Evolutionary conservation across 2,888 invertebrate species (phyloP), one percentile per base, ranked within the genome.

Genomic region (Beris morrisii): DNA sequence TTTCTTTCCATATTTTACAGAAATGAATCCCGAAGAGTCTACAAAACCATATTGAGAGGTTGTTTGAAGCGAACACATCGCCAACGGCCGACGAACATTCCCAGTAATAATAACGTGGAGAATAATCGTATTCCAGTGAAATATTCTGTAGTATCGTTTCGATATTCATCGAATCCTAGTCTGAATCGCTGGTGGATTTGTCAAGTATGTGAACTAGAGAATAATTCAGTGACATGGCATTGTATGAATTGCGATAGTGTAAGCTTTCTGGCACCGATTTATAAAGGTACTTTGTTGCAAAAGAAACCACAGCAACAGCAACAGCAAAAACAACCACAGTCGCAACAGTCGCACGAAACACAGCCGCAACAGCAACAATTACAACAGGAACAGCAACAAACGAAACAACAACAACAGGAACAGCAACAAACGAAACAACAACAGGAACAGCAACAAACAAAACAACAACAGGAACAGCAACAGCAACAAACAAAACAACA

Each of bases 211-310:
- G 76, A 77, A 65, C 74, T 79, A 55, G 77, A 78, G 70, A 81
- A 81, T 72, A 80, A 77, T 72, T 79, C 80, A n/a, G 81, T 81
- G 48, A 80, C 81, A 69, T 81, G 81, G 80, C 81, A 81, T 67
- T 81, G 81, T 72, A 74, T 81, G 53, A 80, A 80, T 70, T 81
- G 81, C 73, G 79, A 81, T 72, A 77, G 76, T 54, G 81, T 81
- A 53, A 81, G 81, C 72, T 77, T 78, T 72, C 73, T 81, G 70
- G 81, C 81, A 53, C 81, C 81, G 69, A 80, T 81, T 53, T 81
- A 81, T 69, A 81, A 81, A 71, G 81, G 78, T 69, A 78, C 79
- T 4, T 71, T 79, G n/a, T 69, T 73, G 43, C 71, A 71, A 65
- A 72, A 72, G 38, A 72, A 71, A 53, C 54, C 32, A 54, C 69